Conservation (phyloP, 2,797 vertebrate genomes). For the Hypotaenidia okinawae region DNA sequence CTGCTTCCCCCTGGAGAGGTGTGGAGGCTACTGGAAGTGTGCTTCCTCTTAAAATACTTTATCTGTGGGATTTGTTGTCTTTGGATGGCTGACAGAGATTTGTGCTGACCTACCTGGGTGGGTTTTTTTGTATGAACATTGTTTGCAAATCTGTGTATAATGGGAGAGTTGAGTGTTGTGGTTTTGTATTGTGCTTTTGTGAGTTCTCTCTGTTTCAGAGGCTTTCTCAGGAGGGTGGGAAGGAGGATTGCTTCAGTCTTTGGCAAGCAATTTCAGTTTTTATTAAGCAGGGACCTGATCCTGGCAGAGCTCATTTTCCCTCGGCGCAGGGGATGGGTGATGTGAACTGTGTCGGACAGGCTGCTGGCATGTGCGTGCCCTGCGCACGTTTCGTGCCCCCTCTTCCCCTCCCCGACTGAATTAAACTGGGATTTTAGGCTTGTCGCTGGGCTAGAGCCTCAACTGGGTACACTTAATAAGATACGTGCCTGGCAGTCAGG, state of each 20-base stretch:
- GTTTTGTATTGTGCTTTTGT: neutral
- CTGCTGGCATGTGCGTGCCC: neutral
- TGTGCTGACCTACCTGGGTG: neutral
- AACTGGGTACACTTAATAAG: neutral
- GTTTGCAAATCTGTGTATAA: neutral
- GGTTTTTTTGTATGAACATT: neutral
- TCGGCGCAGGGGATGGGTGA: neutral
- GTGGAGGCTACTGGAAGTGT: neutral
- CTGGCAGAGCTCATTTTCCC: neutral
- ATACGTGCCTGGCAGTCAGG: neutral
- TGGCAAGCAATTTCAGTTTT: neutral
- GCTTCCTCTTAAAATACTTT: slow-evolving; percentile 14
- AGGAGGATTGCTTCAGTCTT: slow-evolving; percentile 18
- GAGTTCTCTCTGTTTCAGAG: neutral
- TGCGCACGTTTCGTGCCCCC: accelerated
- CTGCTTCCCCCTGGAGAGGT: slow-evolving; percentile 28
- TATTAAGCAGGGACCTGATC: neutral
- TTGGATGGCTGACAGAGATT: neutral
- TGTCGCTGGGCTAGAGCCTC: neutral
- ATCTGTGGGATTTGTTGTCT: neutral
- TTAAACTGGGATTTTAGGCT: slow-evolving; percentile 4
- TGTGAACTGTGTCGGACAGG: neutral
- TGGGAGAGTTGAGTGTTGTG: neutral
- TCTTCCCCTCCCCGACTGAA: accelerated
- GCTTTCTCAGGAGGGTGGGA: neutral